Evolutionary conservation across 2,888 invertebrate genomes (phyloP).

Genomic region (Rotaria socialis): DNA sequence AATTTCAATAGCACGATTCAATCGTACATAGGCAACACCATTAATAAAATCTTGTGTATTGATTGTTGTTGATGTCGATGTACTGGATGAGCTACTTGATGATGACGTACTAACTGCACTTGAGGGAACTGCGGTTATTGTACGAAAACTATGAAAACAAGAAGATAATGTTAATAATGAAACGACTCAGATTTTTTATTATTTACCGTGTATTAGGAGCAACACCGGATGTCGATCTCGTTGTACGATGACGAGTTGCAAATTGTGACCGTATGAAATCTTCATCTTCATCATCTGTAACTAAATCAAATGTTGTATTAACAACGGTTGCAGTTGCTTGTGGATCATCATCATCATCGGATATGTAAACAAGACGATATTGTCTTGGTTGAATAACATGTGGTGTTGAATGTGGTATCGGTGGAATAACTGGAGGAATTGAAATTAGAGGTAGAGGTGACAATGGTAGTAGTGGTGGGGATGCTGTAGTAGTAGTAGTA

Average conservation of each 20-base stretch:
- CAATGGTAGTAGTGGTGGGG: too few relatives aligned
- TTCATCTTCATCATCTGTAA: background rate
- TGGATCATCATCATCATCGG: slow-evolving; percentile 13
- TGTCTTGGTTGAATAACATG: background rate
- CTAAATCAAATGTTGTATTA: background rate
- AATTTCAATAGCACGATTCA: slow-evolving; percentile 34
- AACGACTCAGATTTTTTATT: background rate
- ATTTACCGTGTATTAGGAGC: background rate
- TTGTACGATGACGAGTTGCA: background rate
- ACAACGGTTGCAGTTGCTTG: background rate
- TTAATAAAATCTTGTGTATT: slow-evolving; percentile 22
- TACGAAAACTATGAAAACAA: background rate
- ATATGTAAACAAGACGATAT: slow-evolving; percentile 27
- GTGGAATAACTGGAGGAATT: background rate
- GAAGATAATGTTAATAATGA: background rate
- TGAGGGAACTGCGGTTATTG: background rate
- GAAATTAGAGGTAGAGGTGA: background rate
- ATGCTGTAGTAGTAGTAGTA: too few relatives aligned
- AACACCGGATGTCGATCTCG: background rate
- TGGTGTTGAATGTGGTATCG: background rate
- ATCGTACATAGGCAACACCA: background rate
- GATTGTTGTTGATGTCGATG: background rate
- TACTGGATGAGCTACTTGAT: background rate
- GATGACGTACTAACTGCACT: background rate
- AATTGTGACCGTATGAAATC: background rate